Conservation (phyloP, 1,140 invertebrate genomes). For the Drosophila sucinea region DNA sequence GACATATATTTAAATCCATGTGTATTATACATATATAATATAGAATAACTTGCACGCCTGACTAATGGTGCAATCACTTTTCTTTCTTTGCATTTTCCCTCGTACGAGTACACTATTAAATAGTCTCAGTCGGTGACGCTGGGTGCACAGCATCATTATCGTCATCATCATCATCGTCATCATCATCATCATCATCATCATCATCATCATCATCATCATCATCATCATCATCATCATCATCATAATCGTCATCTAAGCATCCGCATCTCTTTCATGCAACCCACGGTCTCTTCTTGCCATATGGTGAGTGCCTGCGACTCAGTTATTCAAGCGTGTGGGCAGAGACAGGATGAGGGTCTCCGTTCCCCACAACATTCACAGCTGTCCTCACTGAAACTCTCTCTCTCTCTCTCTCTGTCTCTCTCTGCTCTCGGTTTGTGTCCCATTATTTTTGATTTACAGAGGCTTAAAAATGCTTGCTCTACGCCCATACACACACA, state of each 20-base stretch:
- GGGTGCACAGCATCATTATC: slow-evolving; percentile 4
- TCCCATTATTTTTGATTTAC: slow-evolving; percentile 76
- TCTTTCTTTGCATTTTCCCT: slow-evolving; percentile 3
- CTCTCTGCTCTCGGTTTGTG: slow-evolving; percentile 53
- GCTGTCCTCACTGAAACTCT: not conserved
- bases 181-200: not conserved
- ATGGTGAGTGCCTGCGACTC: slow-evolving; percentile 8
- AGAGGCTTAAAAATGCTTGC: slow-evolving; percentile 40
- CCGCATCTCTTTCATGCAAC: slow-evolving; percentile 9
- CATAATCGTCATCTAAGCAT: not conserved
- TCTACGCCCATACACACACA: slow-evolving; percentile 30
- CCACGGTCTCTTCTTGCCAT: slow-evolving; percentile 5
- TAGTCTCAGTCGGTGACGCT: slow-evolving; percentile 13
- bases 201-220: not conserved
- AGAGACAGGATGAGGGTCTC: slow-evolving; percentile 17
- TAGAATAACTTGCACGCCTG: slow-evolving; percentile 16
- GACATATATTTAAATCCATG: slow-evolving; percentile 11
- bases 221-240: not conserved
- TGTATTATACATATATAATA: slow-evolving; percentile 35
- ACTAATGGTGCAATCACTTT: slow-evolving; percentile 33
- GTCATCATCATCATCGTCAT: not conserved
- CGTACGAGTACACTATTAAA: slow-evolving; percentile 15
- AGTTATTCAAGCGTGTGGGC: slow-evolving; percentile 15
- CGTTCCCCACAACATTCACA: not conserved
- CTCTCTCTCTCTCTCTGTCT: not conserved